A percentile compares a stretch with the other conserved stretches of the same genome.
phyloP scores from a whole-genome alignment of 2,113 vertebrate species.

The Sceloporus tristichus region DNA sequence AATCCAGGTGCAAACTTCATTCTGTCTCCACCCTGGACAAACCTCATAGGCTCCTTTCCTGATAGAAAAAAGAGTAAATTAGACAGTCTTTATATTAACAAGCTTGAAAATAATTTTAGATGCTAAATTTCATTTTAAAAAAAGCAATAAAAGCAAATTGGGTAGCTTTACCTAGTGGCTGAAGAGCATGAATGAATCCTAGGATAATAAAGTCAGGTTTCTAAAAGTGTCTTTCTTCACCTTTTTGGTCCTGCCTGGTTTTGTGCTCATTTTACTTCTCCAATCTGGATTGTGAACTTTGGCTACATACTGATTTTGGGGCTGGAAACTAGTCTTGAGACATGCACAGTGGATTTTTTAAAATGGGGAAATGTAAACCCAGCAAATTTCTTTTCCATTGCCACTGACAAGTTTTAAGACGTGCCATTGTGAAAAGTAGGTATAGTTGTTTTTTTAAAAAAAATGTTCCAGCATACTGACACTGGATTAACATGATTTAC shows the following conservation, averaged over 20 bases:
- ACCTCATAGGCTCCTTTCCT: too few species aligned
- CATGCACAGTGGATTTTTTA: neutral
- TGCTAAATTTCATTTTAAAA: neutral
- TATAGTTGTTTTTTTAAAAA: neutral
- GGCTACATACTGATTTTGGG: too few species aligned
- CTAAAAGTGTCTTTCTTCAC: too few species aligned
- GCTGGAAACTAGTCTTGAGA: neutral
- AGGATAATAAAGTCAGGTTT: neutral
- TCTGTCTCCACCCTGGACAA: too few species aligned
- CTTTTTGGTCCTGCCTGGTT: too few species aligned
- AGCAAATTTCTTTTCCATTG: neutral
- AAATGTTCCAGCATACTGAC: neutral
- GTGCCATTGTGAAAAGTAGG: neutral
- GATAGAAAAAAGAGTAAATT: too few species aligned
- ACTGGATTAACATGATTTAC: slow-evolving; percentile 3
- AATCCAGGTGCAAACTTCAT: too few species aligned
- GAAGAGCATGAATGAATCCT: neutral
- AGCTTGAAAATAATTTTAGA: too few species aligned
- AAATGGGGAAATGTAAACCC: neutral
- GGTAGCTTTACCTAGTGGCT: neutral
- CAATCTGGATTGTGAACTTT: too few species aligned
- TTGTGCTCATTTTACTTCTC: too few species aligned
- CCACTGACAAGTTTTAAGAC: neutral
- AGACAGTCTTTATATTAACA: neutral
- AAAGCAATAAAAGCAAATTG: neutral